Evolutionary conservation across 2,113 vertebrate species (phyloP).

Genomic region (Gorsachius goisagi): DNA sequence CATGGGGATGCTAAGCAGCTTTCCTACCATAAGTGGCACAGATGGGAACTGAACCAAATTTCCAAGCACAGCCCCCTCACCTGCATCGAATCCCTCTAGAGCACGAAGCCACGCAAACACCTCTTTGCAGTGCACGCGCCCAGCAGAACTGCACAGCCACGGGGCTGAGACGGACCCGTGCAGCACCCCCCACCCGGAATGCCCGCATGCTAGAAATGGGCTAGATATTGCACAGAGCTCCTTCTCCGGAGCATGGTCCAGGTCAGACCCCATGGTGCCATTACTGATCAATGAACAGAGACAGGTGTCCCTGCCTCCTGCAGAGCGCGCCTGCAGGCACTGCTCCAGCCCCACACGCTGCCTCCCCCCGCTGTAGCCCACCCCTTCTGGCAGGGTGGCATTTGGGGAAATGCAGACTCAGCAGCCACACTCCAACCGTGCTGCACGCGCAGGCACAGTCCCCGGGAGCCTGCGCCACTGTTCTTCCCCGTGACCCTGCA

Average conservation of each 20-base stretch:
- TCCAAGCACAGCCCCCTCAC: neutral
- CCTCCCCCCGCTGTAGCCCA: neutral
- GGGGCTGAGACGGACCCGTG: neutral
- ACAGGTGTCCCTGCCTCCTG: neutral
- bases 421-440: neutral
- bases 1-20: neutral
- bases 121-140: neutral
- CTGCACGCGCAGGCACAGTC: neutral
- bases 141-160: neutral
- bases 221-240: neutral
- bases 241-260: neutral
- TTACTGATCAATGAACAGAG: neutral
- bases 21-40: neutral
- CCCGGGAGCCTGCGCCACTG: fast-evolving
- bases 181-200: neutral
- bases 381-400: fast-evolving
- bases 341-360: fast-evolving
- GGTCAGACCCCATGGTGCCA: neutral
- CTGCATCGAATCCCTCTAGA: neutral
- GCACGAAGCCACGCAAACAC: fast-evolving
- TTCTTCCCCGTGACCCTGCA: neutral
- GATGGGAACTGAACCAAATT: neutral
- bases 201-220: fast-evolving
- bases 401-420: neutral
- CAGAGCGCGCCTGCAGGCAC: neutral